Evolutionary conservation across 2,888 invertebrate species (phyloP).

Genomic region (Apamea crenata): DNA sequence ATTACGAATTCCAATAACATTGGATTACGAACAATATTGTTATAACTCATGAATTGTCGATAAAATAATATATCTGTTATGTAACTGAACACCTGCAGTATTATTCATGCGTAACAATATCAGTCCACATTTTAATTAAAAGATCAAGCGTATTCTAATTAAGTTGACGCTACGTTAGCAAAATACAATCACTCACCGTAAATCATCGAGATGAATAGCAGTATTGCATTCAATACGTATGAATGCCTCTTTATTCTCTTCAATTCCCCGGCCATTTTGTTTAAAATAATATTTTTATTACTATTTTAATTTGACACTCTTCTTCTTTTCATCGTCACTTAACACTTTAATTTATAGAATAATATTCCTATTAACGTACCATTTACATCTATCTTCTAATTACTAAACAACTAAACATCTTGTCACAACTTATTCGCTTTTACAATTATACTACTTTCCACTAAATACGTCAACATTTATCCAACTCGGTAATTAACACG

Average conservation of each 20-base stretch:
- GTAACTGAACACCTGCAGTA: slow-evolving; percentile 37
- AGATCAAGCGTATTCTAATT: slow-evolving; percentile 64
- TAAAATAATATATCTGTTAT: slow-evolving; percentile 28
- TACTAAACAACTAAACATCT: slow-evolving; percentile 74
- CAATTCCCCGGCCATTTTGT: slow-evolving; percentile 83
- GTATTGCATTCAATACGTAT: slow-evolving; percentile 83
- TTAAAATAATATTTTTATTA: slow-evolving; percentile 66
- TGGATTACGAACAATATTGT: neutral
- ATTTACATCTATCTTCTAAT: slow-evolving; percentile 70
- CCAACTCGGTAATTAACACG: slow-evolving; percentile 83
- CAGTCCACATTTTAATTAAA: slow-evolving; percentile 57
- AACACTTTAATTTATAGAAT: slow-evolving; percentile 70
- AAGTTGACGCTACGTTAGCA: slow-evolving; percentile 66
- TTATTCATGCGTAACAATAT: slow-evolving; percentile 41
- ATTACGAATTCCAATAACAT: neutral
- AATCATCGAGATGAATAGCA: slow-evolving; percentile 85
- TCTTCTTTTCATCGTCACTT: slow-evolving; percentile 84
- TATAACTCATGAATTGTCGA: neutral
- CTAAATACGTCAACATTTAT: slow-evolving; percentile 86
- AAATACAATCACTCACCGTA: slow-evolving; percentile 84
- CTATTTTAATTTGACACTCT: slow-evolving; percentile 82
- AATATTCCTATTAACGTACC: slow-evolving; percentile 65
- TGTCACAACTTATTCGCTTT: slow-evolving; percentile 79
- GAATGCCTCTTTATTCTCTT: slow-evolving; percentile 85
- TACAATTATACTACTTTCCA: slow-evolving; percentile 77